These are phyloP conservation scores for Drosophila colorata DNA, from an alignment of 2,888 invertebrate species.

Conservation along the genomic window DNA sequence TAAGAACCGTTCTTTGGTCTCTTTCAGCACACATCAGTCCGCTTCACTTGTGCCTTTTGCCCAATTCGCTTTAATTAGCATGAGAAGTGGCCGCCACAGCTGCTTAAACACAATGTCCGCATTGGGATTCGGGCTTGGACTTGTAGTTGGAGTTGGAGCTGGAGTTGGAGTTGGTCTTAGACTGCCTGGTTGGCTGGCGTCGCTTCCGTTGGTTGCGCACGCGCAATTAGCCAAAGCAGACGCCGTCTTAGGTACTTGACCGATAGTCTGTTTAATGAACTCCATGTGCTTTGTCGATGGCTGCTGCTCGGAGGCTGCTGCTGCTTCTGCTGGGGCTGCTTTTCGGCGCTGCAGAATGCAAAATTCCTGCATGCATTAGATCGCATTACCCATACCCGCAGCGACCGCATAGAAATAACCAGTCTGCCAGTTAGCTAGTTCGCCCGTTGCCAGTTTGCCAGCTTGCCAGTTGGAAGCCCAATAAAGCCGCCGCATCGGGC, in stretches of 20 bases:
- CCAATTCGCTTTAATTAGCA: slow-evolving; percentile 80
- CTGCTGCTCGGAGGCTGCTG: slow-evolving; percentile 1
- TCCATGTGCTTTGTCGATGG: slow-evolving; percentile 35
- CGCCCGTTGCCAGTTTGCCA: slow-evolving; percentile 32
- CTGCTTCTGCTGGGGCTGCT: slow-evolving; percentile 7
- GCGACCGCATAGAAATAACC: slow-evolving; percentile 51
- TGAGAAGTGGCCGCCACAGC: slow-evolving; percentile 75
- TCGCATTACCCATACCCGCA: slow-evolving; percentile 64
- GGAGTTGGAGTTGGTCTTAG: slow-evolving; percentile 15
- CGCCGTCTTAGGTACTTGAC: slow-evolving; percentile 75
- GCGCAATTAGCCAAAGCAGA: slow-evolving; percentile 76
- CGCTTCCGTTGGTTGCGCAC: slow-evolving; percentile 78
- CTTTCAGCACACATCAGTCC: slow-evolving; percentile 60
- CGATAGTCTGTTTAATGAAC: slow-evolving; percentile 71
- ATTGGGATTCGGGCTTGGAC: slow-evolving; percentile 20
- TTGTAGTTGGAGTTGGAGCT: slow-evolving; percentile 4
- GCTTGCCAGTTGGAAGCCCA: slow-evolving; percentile 69
- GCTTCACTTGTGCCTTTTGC: slow-evolving; percentile 66
- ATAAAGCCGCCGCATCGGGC: slow-evolving; percentile 59
- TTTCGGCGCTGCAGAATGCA: slow-evolving; percentile 47
- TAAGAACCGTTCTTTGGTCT: slow-evolving; percentile 73
- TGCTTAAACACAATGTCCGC: slow-evolving; percentile 72
- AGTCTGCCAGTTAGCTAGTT: slow-evolving; percentile 45
- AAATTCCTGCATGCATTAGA: slow-evolving; percentile 73
- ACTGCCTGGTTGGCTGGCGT: slow-evolving; percentile 34